Conservation (phyloP, 2,797 vertebrate genomes). For the Agapornis canus region DNA sequence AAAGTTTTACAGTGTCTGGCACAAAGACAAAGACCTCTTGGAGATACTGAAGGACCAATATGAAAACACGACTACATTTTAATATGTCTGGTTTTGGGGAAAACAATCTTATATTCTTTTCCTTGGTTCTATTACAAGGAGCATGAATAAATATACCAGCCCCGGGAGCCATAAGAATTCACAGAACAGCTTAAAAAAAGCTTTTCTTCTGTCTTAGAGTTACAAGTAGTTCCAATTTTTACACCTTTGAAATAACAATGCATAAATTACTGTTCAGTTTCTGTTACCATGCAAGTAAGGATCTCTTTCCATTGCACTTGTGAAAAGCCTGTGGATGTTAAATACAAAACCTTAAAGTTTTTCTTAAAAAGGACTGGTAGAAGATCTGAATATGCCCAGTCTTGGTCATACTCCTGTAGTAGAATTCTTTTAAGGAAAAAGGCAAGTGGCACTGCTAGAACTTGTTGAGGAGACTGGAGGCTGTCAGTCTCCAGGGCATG, state of each 20-base stretch:
- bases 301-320: background rate
- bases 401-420: background rate
- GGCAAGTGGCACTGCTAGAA: background rate
- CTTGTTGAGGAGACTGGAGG: background rate
- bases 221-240: background rate
- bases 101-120: background rate
- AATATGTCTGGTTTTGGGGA: background rate
- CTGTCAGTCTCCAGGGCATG: background rate
- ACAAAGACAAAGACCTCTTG: background rate
- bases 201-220: background rate
- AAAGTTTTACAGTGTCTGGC: slow-evolving; percentile 37
- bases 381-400: background rate
- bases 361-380: background rate
- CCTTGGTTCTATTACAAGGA: background rate
- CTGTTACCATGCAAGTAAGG: background rate
- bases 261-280: background rate
- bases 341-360: background rate
- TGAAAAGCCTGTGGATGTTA: background rate
- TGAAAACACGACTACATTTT: background rate
- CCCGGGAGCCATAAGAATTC: background rate
- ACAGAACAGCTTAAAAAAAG: background rate
- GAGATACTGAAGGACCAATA: background rate
- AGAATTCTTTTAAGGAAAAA: background rate
- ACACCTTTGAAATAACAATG: background rate
- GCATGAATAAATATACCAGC: background rate